Evolutionary conservation across 2,888 invertebrate genomes (phyloP).

Genomic region (Cynaeus angustus): DNA sequence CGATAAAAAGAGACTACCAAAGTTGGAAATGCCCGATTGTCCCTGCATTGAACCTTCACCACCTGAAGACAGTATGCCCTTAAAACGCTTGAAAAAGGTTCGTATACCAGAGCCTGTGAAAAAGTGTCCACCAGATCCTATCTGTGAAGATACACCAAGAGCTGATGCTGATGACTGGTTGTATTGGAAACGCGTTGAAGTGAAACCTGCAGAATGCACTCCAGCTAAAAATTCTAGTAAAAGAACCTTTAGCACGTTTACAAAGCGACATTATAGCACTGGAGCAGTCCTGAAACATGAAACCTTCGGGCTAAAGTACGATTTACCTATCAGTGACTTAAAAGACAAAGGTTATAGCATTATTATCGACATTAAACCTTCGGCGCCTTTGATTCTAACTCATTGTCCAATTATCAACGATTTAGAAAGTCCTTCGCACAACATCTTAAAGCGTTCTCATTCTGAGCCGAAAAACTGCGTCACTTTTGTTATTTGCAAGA

Average conservation of each 20-base stretch:
- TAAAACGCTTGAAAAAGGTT: slow-evolving; percentile 44
- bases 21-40: slow-evolving; percentile 32
- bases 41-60: slow-evolving; percentile 30
- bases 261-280: slow-evolving; percentile 30
- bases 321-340: neutral
- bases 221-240: neutral
- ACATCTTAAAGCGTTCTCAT: neutral
- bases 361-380: slow-evolving; percentile 38
- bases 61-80: slow-evolving; percentile 28
- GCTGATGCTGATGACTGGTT: slow-evolving; percentile 38
- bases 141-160: slow-evolving; percentile 13
- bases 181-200: slow-evolving; percentile 33
- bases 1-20: slow-evolving; percentile 28
- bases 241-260: slow-evolving; percentile 13
- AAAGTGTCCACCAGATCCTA: slow-evolving; percentile 2
- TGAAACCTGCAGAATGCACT: slow-evolving; percentile 24
- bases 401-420: neutral
- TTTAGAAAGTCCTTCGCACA: neutral
- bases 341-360: slow-evolving; percentile 11
- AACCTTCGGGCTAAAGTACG: slow-evolving; percentile 16
- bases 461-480: slow-evolving; percentile 35
- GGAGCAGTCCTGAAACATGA: neutral
- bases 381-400: slow-evolving; percentile 31
- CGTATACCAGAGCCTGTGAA: slow-evolving; percentile 35
- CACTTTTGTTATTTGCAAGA: slow-evolving; percentile 31